These are phyloP conservation scores for Pseudorasbora parva DNA, from an alignment of 2,113 vertebrate genomes.

Conservation along the genomic window DNA sequence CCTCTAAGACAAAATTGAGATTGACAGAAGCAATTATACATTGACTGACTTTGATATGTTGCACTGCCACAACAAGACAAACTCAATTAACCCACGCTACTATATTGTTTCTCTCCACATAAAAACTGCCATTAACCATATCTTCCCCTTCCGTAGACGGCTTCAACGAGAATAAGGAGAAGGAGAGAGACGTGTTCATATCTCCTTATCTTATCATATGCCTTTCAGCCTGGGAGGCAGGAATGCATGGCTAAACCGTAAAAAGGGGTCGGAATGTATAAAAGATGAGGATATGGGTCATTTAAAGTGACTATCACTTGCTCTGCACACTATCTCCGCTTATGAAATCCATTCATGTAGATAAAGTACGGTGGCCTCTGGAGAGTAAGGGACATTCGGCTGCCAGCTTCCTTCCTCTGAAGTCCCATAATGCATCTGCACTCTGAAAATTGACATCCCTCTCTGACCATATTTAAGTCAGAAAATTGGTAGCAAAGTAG, in stretches of 20 bases:
- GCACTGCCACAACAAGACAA: constrained; percentile 28
- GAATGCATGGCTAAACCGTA: constrained; percentile 30
- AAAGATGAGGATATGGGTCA: constrained; percentile 57
- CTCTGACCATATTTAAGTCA: constrained; percentile 10
- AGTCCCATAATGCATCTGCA: constrained; percentile 19
- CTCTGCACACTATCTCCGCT: constrained; percentile 40
- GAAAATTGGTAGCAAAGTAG: constrained; percentile 20
- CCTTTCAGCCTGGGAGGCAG: constrained; percentile 40
- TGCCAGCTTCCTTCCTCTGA: not conserved
- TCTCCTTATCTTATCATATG: constrained; percentile 54
- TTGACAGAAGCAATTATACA: constrained; percentile 44
- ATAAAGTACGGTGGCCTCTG: constrained; percentile 51
- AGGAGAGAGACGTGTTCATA: constrained; percentile 34
- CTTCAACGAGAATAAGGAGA: constrained; percentile 22
- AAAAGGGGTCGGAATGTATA: constrained; percentile 51
- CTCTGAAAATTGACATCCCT: constrained; percentile 43
- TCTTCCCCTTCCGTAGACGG: not conserved
- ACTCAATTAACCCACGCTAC: constrained; percentile 36
- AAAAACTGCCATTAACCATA: constrained; percentile 10
- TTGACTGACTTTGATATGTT: constrained; percentile 26
- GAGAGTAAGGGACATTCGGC: constrained; percentile 36
- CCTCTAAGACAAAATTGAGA: constrained; percentile 4
- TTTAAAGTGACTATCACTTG: constrained; percentile 38
- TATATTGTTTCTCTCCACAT: constrained; percentile 20
- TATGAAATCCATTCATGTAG: constrained; percentile 48